These are phyloP conservation scores for Dendrocincla fuliginosa DNA, from an alignment of 2,797 vertebrate genomes.

Conservation along the genomic window DNA sequence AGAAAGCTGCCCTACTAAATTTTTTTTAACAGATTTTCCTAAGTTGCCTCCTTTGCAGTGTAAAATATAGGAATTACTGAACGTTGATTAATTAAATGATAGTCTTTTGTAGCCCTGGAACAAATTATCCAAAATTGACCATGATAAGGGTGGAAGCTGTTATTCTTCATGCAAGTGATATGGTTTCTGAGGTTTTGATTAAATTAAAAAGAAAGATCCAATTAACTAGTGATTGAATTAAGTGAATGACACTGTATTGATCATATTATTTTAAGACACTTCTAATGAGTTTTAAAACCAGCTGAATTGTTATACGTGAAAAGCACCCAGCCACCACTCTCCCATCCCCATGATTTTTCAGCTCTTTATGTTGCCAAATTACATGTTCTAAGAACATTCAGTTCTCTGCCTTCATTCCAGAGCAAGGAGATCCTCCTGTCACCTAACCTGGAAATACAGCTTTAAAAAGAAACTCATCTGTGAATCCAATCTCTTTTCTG, in stretches of 20 bases:
- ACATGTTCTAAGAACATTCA: not conserved
- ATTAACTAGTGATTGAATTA: conserved; percentile 60
- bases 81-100: conserved; percentile 55
- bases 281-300: conserved; percentile 53
- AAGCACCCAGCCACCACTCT: not conserved
- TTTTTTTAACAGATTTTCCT: not conserved
- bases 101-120: conserved; percentile 25
- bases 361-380: not conserved
- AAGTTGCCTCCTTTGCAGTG: not conserved
- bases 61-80: conserved; percentile 31
- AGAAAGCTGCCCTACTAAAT: not conserved
- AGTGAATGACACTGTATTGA: conserved; percentile 39
- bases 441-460: not conserved
- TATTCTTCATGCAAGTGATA: conserved; percentile 34
- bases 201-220: conserved; percentile 57
- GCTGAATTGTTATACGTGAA: not conserved
- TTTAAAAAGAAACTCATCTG: conserved; percentile 11
- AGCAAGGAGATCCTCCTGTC: not conserved
- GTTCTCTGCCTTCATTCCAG: not conserved
- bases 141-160: conserved; percentile 27
- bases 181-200: conserved; percentile 52
- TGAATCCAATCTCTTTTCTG: not conserved
- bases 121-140: conserved; percentile 47
- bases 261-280: conserved; percentile 55
- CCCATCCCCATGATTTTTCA: not conserved